phyloP scores from a whole-genome alignment of 30 jellyfish, hydroid and myxozoan genomes.

The Hydractinia echinata region DNA sequence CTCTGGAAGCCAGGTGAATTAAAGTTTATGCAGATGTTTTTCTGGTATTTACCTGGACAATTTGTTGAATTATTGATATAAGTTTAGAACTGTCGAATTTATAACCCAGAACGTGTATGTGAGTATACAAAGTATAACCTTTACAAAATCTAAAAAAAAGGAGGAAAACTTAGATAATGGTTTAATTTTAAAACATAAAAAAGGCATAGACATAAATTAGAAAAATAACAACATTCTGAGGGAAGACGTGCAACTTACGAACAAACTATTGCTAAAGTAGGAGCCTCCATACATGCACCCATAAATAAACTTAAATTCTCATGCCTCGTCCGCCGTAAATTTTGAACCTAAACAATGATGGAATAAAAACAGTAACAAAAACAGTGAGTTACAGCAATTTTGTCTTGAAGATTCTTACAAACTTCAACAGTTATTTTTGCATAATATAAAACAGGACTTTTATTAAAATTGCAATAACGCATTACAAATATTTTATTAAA shows the following conservation, averaged over 20 bases:
- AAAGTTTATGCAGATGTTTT: too few species aligned
- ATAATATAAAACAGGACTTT: slow-evolving; percentile 36
- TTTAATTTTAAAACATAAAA: neutral
- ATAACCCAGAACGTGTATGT: slow-evolving; percentile 61
- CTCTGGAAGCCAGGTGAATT: too few species aligned
- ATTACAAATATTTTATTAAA: too few species aligned
- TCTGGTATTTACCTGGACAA: slow-evolving; percentile 59
- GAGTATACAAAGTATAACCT: slow-evolving; percentile 71
- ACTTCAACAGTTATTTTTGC: slow-evolving; percentile 72
- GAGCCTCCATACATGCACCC: slow-evolving; percentile 97
- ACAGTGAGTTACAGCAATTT: slow-evolving; percentile 15
- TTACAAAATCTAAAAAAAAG: slow-evolving; percentile 57
- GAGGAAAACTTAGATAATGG: neutral
- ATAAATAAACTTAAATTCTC: slow-evolving; percentile 72
- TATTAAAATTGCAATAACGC: too few species aligned
- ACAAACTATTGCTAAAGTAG: slow-evolving; percentile 78
- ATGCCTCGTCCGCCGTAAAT: slow-evolving; percentile 75
- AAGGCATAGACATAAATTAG: neutral
- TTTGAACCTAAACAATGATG: slow-evolving; percentile 52
- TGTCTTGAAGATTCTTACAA: slow-evolving; percentile 61
- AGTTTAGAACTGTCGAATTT: slow-evolving; percentile 60
- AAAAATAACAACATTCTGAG: neutral
- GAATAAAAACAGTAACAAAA: neutral
- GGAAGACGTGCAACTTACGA: slow-evolving; percentile 4
- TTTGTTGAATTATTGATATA: slow-evolving; percentile 63